phyloP scores from a whole-genome alignment of 2,113 vertebrate genomes.

The Apteryx owenii region DNA sequence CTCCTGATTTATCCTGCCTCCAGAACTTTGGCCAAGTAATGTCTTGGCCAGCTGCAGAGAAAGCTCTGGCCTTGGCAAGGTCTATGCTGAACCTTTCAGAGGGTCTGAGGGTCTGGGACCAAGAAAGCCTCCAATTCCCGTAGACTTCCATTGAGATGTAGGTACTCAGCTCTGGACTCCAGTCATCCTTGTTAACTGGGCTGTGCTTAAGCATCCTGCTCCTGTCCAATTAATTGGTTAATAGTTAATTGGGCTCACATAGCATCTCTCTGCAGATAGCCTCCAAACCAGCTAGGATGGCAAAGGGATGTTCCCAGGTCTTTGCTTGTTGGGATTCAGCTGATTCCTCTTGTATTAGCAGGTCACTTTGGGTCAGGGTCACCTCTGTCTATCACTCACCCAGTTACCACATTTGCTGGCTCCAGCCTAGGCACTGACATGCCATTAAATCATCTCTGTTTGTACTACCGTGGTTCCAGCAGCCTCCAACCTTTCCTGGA shows the following conservation, averaged over 20 bases:
- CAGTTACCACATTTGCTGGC: not conserved
- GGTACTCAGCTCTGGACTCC: not conserved
- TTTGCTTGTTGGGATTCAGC: not conserved
- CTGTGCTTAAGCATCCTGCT: not conserved
- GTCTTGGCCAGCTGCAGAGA: not conserved
- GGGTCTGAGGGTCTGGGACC: not conserved
- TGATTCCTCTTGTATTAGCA: not conserved
- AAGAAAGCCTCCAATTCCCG: not conserved
- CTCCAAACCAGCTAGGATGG: not conserved
- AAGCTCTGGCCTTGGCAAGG: constrained; percentile 22
- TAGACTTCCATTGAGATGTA: not conserved
- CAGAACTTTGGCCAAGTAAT: constrained; percentile 41
- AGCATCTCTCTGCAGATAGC: not conserved
- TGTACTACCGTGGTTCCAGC: not conserved
- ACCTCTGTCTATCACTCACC: not conserved
- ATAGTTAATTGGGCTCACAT: fast-evolving
- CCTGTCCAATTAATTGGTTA: not conserved
- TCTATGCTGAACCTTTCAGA: not conserved
- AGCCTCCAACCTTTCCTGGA: not conserved
- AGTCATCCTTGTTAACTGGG: not conserved
- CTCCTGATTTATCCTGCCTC: constrained; percentile 17
- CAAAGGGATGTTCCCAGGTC: not conserved
- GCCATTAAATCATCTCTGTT: not conserved
- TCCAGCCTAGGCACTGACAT: not conserved
- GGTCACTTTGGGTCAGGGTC: fast-evolving